Base-by-base conservation (phyloP, 2,113 vertebrate species). In the Manacus vitellinus region DNA sequence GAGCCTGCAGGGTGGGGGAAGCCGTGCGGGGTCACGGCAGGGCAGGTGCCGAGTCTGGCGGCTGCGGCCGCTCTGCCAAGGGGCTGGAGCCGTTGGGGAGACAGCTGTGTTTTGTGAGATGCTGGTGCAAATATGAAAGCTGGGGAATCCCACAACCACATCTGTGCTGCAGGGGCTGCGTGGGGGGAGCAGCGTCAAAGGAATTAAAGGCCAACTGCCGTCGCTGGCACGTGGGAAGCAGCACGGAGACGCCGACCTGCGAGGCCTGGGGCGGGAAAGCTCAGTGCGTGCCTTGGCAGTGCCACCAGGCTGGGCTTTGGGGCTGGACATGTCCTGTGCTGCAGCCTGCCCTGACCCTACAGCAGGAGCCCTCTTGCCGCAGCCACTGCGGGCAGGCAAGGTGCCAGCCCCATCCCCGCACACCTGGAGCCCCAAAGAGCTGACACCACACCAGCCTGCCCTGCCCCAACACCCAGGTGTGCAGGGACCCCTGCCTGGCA, bases 251-350 rank as follows among this genome's bases (percentile, higher is more conserved):
- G 35, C 80, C 23, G 1, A 65, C 49, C 71, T 27, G 58, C 0
- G 10, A n/a, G 27, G 33, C 33, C 33, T 0, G 3, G 47, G 28
- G 14, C 0, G 1, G n/a, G 46, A 33, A 28, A 5, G 7, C 35
- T 31, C 1, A 0, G 22, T 0, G 11, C 0, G 0, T 8, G 43
- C 76, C 49, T 43, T 7, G 54, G 83, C 63, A 9, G 27, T 0
- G 18, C 16, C 21, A 4, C 20, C 35, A 0, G 7, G 3, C 20
- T 8, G 51, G n/a, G 8, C 12, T 58, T 8, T 17, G 79, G 22
- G 46, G 71, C 46, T 15, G 46, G 56, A 19, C 0, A 0, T 7
- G 10, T 18, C 68, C 70, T 6, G 28, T 23, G 0, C 22, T 7
- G 13, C 55, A 18, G 2, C 46, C 37, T 41, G 51, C 19, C 27